These are phyloP conservation scores for Proteles cristata DNA, from an alignment of 2,113 vertebrate genomes.

Conservation along the genomic window DNA sequence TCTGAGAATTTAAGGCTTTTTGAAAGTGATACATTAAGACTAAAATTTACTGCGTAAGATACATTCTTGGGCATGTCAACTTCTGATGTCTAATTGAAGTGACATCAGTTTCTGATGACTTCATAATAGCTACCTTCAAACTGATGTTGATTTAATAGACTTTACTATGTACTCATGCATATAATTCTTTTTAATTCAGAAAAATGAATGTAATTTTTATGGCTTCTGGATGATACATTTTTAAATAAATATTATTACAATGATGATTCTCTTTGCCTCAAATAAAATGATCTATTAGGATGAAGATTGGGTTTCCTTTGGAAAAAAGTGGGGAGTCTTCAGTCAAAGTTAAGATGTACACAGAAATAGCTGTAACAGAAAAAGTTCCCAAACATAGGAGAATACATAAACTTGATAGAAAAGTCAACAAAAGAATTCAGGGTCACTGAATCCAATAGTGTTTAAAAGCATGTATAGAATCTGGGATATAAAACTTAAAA, in stretches of 20 bases:
- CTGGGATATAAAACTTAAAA: neutral
- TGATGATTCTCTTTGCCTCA: neutral
- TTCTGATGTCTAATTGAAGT: conserved; percentile 50
- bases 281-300: neutral
- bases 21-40: conserved; percentile 22
- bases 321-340: neutral
- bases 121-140: neutral
- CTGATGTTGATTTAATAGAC: neutral
- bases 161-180: neutral
- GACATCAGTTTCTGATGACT: conserved; percentile 18
- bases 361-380: neutral
- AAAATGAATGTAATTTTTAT: neutral
- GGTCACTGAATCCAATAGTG: neutral
- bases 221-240: neutral
- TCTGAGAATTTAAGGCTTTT: conserved; percentile 21
- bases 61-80: neutral
- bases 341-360: neutral
- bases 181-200: neutral
- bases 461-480: neutral
- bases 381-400: neutral
- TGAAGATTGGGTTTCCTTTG: neutral
- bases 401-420: neutral
- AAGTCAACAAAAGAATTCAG: neutral
- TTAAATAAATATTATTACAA: conserved; percentile 4
- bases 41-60: neutral